Conservation (phyloP, 2,888 invertebrate genomes). For the Incurvaria masculella region DNA sequence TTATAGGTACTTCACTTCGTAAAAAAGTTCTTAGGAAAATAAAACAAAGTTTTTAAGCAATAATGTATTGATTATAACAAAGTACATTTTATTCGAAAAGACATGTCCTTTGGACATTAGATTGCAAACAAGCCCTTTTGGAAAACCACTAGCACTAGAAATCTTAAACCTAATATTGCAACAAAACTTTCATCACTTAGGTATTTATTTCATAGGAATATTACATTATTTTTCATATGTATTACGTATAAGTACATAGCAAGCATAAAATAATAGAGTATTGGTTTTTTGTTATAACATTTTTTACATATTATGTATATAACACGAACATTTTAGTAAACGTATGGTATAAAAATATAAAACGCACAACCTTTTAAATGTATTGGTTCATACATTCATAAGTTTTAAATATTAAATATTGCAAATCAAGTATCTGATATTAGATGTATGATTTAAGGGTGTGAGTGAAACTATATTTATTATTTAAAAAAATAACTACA, state of each 20-base stretch:
- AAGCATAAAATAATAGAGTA: no score
- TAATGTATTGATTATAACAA: background rate
- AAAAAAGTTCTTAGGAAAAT: no score
- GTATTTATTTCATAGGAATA: background rate
- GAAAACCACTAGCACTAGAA: background rate
- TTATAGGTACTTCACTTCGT: no score
- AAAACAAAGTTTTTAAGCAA: background rate
- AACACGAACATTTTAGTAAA: background rate
- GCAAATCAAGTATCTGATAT: no score
- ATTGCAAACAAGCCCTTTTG: background rate
- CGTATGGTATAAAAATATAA: background rate
- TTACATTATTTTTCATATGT: background rate
- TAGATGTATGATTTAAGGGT: no score
- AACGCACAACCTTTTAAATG: background rate
- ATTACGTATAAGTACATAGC: no score
- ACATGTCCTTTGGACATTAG: background rate
- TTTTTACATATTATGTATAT: no score
- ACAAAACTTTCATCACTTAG: constrained; percentile 37
- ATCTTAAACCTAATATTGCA: constrained; percentile 50
- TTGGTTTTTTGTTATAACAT: no score
- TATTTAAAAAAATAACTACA: no score
- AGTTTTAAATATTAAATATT: no score
- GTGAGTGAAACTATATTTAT: no score
- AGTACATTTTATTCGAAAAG: background rate
- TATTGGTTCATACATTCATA: background rate